Evolutionary conservation across 1,140 invertebrate genomes (phyloP).

Genomic region (Solenopsis invicta): DNA sequence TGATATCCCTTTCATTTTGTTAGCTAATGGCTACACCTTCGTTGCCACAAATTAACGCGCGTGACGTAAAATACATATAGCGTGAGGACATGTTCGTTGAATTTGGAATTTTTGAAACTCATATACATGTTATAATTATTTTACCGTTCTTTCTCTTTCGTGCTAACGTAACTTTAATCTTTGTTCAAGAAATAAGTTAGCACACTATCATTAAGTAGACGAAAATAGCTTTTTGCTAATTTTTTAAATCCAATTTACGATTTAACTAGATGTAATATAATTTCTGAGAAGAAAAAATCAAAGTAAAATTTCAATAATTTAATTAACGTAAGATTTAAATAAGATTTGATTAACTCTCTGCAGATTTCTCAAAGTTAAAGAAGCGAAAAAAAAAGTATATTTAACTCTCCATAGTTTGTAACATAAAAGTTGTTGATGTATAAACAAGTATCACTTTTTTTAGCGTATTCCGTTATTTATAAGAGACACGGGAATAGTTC

Average conservation of each 20-base stretch:
- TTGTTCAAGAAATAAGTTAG: neutral
- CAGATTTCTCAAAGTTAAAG: neutral
- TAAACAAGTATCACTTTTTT: neutral
- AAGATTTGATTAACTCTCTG: neutral
- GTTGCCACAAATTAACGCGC: conserved; percentile 20
- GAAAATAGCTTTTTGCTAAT: neutral
- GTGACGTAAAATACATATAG: conserved; percentile 12
- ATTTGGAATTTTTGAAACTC: conserved; percentile 12
- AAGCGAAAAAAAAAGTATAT: neutral
- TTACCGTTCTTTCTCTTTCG: neutral
- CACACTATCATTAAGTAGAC: neutral
- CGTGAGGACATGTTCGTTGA: neutral
- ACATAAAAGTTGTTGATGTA: neutral
- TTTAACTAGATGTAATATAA: conserved; percentile 9
- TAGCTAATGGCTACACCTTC: conserved; percentile 26
- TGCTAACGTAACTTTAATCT: neutral
- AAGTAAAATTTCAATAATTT: neutral
- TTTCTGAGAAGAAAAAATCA: neutral
- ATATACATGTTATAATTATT: neutral
- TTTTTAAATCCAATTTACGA: neutral
- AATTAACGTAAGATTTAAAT: neutral
- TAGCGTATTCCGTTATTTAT: conserved; percentile 25
- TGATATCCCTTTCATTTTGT: conserved; percentile 30
- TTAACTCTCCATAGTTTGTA: neutral
- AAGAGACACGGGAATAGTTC: neutral